Conservation (phyloP, 1,140 invertebrate species). For the Adelges cooleyi region DNA sequence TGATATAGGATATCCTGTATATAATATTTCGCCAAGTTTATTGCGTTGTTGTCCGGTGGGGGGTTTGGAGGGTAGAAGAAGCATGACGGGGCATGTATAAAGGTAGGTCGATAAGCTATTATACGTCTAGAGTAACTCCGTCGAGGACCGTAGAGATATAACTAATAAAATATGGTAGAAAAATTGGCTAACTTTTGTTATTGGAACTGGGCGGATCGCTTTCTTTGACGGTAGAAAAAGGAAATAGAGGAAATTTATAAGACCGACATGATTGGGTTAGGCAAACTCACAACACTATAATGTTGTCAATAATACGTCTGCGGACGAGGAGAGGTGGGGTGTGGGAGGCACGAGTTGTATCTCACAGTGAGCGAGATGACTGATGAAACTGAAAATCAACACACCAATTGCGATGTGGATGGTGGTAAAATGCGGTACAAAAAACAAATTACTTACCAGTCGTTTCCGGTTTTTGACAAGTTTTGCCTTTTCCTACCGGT, state of each 20-base stretch:
- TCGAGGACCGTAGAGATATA: not conserved
- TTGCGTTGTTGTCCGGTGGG: not conserved
- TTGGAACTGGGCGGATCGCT: not conserved
- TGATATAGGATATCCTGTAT: slow-evolving; percentile 7
- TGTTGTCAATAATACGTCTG: not conserved
- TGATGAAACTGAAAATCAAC: too few species aligned
- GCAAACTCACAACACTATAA: not conserved
- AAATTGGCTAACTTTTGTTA: slow-evolving; percentile 24
- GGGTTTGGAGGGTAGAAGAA: not conserved
- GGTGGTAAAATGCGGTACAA: not conserved
- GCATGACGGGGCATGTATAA: too few species aligned
- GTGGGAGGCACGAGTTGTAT: too few species aligned
- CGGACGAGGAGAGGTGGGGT: too few species aligned
- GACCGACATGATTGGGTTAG: slow-evolving; percentile 10
- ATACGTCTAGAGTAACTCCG: not conserved
- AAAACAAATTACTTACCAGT: slow-evolving; percentile 51
- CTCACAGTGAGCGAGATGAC: too few species aligned
- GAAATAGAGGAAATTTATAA: slow-evolving; percentile 1
- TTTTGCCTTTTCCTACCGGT: slow-evolving; percentile 67
- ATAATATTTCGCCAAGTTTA: slow-evolving; percentile 16
- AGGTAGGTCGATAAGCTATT: slow-evolving; percentile 18
- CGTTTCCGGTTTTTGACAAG: slow-evolving; percentile 64
- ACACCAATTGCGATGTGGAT: too few species aligned
- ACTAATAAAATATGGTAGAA: slow-evolving; percentile 26
- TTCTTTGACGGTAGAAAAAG: not conserved